Evolutionary conservation across 1,140 invertebrate genomes (phyloP), one percentile per base, ranked within the genome.

Genomic region (Anastrepha ludens): DNA sequence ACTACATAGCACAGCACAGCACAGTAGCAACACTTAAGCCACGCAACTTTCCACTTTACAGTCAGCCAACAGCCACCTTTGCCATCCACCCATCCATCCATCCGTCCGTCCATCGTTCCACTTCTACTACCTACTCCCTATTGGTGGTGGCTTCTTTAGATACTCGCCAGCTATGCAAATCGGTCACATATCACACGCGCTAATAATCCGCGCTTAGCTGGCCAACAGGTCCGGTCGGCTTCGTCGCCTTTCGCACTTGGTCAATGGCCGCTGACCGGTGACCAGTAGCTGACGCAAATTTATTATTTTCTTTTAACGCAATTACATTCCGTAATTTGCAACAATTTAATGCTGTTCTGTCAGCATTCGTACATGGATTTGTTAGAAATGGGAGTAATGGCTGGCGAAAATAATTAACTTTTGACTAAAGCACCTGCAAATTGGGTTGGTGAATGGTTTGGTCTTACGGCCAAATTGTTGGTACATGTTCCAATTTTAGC

Each of bases 101-200:
- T 29, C 29, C 29, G 29, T 29, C 29, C 29, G 29, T 29, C 29
- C 50, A 50, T 2, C 74, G 74, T 81, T 81, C 74, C 74, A 58
- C 47, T 81, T 81, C 20, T 20, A 8, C 20, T 41, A 17, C 74
- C 20, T 55, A 17, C 29, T 29, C 29, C 13, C 4, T 29, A 67
- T 39, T 62, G 17, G 50, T 55, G 50, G 3, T 11, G 6, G 11
- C 50, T 55, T 55, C 50, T 62, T 62, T 62, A 17, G 60, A 4
- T 17, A 62, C 64, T 29, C n/a, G 7, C 17, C 74, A 41, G 74
- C 74, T 81, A 81, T 81, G 74, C 74, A 81, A 81, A 81, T 81
- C 74, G 74, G 74, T 81, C 74, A 81, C 74, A 81, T 81, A 81
- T 81, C 44, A 81, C n/a, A 81, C 20, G 74, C 74, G 74, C 74